Base-by-base conservation (phyloP, 2,888 invertebrate species). In the Ecdyonurus torrentis region DNA sequence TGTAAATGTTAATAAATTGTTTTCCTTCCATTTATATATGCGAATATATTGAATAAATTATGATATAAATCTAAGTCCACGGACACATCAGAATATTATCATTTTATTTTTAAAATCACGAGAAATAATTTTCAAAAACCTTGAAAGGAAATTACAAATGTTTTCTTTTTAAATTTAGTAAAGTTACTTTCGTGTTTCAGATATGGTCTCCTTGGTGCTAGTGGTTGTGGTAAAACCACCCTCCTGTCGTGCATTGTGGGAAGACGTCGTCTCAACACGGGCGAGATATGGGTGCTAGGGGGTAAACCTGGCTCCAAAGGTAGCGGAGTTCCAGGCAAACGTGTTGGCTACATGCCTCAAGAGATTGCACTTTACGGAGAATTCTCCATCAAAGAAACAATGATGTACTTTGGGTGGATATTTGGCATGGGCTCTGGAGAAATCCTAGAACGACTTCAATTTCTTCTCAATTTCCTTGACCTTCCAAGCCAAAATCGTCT, bases 221-320 rank as follows among this genome's bases (percentile, higher is more conserved):
- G 94, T 65, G 96, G 96, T 37, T 96, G 96, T 74, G 94, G 94
- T n/a, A 96, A 96, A 77, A 96, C 96, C 1, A 96, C 96, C 0
- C 78, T 96, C 18, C 81, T 96, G 2, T 89, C 92, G 59, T 93
- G 93, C 75, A 89, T 95, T 70, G 91, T 96, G 23, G 95, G 96
- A 2, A 80, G 93, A 63, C 82, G 92, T 70, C 82, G 87, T 69
- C 78, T 94, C 61, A 89, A 94, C 76, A 83, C 85, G 1, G 96
- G 96, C 2, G 88, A 90, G 73, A 88, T 95, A 68, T 87, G 86
- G 79, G 93, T 95, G 52, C 82, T 96, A 62, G 95, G 95, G 0
- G 89, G 91, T 23, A 86, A 85, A 70, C 96, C 95, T 0, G 95
- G 93, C 2, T 87, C 91, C 1, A 84, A 83, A 72, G 92, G 84